A percentile compares a stretch with the other conserved stretches of the same genome.
These are phyloP conservation scores for Falco biarmicus DNA, from an alignment of 2,797 vertebrate genomes.

Conservation along the genomic window DNA sequence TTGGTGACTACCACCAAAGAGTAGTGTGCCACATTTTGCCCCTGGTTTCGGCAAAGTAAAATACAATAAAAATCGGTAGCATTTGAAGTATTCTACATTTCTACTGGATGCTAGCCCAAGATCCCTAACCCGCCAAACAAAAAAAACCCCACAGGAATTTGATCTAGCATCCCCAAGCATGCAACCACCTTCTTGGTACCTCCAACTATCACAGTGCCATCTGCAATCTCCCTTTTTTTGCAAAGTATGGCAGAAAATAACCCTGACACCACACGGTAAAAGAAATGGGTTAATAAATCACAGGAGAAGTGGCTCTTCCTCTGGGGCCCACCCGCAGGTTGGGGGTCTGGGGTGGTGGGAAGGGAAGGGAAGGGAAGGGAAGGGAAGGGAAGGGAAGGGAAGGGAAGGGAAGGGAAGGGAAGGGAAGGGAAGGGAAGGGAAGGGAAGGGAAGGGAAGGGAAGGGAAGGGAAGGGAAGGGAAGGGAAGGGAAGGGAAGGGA, in stretches of 20 bases:
- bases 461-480: no score
- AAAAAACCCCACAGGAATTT: neutral
- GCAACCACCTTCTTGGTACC: neutral
- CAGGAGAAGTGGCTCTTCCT: neutral
- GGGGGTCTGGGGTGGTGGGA: no score
- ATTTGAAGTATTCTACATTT: neutral
- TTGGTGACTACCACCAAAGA: neutral
- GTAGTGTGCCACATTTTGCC: neutral
- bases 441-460: no score
- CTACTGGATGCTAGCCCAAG: neutral
- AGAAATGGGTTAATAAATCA: neutral
- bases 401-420: no score
- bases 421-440: no score
- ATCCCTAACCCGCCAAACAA: neutral
- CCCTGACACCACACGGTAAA: rapidly evolving
- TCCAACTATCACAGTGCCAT: neutral
- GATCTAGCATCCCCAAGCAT: neutral
- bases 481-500: neutral
- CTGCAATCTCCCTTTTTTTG: neutral
- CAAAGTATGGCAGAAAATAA: neutral
- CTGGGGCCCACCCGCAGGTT: no score
- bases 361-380: no score
- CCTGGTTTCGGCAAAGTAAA: neutral
- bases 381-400: no score
- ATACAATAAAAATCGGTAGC: neutral